These are phyloP conservation scores for Cosmia pyralina DNA, from an alignment of 2,888 invertebrate genomes.

Conservation along the genomic window DNA sequence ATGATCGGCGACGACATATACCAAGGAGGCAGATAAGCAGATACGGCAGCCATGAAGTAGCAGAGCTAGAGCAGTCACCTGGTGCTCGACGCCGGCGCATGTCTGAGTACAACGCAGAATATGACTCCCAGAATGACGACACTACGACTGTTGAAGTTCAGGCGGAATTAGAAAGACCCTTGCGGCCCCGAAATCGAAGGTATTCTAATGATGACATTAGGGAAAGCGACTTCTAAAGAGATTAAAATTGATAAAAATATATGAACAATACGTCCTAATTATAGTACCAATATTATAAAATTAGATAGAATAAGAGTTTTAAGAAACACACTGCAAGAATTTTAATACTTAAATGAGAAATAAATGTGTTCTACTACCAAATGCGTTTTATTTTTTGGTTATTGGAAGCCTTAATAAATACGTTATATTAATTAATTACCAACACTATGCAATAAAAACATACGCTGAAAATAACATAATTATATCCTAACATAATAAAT, in stretches of 20 bases:
- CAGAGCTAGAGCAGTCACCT: conserved; percentile 85
- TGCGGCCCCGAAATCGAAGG: conserved; percentile 78
- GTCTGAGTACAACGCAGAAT: conserved; percentile 78
- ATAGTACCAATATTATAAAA: not conserved
- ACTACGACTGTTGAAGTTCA: conserved; percentile 79
- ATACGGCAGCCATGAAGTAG: conserved; percentile 86
- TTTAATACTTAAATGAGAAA: conserved; percentile 23
- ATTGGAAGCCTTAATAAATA: not conserved
- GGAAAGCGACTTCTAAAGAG: conserved; percentile 84
- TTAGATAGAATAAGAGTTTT: conserved; percentile 38
- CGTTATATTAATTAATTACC: too few species aligned
- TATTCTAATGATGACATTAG: conserved; percentile 83
- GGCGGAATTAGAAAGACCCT: conserved; percentile 78
- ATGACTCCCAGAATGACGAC: conserved; percentile 63
- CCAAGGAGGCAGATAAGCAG: conserved; percentile 76
- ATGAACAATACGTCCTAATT: conserved; percentile 12
- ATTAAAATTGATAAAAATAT: conserved; percentile 33
- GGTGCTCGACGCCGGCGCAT: conserved; percentile 83
- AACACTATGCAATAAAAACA: too few species aligned
- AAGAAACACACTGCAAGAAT: conserved; percentile 25
- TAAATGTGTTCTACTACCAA: conserved; percentile 25
- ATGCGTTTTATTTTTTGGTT: not conserved
- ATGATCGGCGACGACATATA: conserved; percentile 71
- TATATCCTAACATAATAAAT: not conserved
- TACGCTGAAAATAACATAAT: too few species aligned